phyloP scores from a whole-genome alignment of 2,888 invertebrate species.

The Dolichopus griseipennis region DNA sequence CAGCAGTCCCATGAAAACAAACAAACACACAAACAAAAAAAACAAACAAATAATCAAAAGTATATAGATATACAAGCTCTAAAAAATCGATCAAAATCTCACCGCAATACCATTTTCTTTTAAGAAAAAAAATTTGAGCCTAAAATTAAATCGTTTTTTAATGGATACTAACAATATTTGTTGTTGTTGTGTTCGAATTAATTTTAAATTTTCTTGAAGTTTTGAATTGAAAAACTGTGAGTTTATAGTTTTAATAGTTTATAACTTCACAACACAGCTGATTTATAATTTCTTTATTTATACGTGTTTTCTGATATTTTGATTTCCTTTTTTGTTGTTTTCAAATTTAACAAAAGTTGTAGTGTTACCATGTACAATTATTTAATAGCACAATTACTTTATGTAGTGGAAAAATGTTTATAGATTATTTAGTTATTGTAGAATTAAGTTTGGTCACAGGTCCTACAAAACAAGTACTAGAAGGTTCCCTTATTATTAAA shows the following conservation, averaged over 20 bases:
- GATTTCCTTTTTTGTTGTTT: not conserved
- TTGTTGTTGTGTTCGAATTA: not conserved
- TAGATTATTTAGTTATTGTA: too few species aligned
- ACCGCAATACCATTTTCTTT: not conserved
- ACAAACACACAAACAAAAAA: too few species aligned
- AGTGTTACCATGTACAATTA: too few species aligned
- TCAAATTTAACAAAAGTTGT: not conserved
- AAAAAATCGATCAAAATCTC: constrained; percentile 2
- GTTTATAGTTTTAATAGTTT: not conserved
- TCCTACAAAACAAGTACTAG: too few species aligned
- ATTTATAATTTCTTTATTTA: not conserved
- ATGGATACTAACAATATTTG: not conserved
- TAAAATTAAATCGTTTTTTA: not conserved
- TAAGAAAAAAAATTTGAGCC: not conserved
- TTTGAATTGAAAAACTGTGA: not conserved
- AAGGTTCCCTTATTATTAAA: too few species aligned
- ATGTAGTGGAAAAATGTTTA: too few species aligned
- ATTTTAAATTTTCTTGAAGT: not conserved
- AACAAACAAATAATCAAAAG: not conserved
- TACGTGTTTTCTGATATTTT: not conserved
- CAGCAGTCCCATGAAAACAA: too few species aligned
- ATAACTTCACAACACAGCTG: not conserved
- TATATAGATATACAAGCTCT: not conserved
- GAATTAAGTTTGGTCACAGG: too few species aligned
- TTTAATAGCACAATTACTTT: too few species aligned